phyloP scores from a whole-genome alignment of 2,797 vertebrate genomes.

The Nannoperca australis region DNA sequence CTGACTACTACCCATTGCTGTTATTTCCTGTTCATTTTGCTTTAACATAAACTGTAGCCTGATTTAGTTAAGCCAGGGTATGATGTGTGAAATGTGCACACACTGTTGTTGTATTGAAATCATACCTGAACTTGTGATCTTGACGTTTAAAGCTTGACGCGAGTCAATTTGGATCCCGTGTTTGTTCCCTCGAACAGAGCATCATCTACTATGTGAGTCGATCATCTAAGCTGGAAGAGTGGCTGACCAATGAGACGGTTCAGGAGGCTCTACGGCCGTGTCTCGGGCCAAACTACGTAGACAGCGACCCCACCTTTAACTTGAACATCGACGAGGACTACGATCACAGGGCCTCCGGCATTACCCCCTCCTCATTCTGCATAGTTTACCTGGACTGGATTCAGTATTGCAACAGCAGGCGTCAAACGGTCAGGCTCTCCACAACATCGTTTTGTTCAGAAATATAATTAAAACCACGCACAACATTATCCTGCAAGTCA shows the following conservation, averaged over 20 bases:
- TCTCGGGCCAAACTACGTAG: constrained; percentile 93
- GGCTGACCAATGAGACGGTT: constrained; percentile 94
- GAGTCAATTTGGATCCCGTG: neutral
- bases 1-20: neutral
- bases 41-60: neutral
- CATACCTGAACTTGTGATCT: neutral
- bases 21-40: neutral
- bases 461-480: neutral
- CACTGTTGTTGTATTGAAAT: neutral
- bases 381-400: constrained; percentile 97
- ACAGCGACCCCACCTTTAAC: constrained; percentile 98
- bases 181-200: constrained; percentile 83
- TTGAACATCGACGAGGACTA: constrained; percentile 99
- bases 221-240: constrained; percentile 95
- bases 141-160: neutral
- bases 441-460: neutral
- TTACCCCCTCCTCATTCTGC: constrained; percentile 97
- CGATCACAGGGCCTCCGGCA: constrained; percentile 94
- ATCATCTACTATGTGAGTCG: constrained; percentile 98
- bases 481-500: neutral
- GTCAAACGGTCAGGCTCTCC: constrained; percentile 72
- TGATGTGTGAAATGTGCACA: neutral
- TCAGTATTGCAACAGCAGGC: constrained; percentile 92
- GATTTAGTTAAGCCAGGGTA: neutral
- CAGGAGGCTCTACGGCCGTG: constrained; percentile 94